A percentile compares a stretch with the other conserved stretches of the same genome.
phyloP scores from a whole-genome alignment of 2,113 vertebrate genomes.

The Colossoma macropomum region DNA sequence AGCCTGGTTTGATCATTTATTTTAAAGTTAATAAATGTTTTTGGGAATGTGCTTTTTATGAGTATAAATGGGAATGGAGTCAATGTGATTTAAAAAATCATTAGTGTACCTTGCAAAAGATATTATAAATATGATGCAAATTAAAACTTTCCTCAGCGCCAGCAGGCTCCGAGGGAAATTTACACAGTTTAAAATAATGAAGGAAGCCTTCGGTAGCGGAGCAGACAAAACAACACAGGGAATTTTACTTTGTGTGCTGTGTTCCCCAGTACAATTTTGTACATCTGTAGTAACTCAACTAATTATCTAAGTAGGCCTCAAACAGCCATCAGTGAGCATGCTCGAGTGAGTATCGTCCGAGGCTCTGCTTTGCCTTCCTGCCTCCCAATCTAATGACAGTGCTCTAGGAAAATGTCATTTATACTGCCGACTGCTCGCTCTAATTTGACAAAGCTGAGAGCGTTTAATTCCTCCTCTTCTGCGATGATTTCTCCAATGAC shows the following conservation, averaged over 20 bases:
- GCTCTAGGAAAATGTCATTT: conserved; percentile 49
- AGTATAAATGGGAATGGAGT: background rate
- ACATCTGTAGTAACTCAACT: conserved; percentile 29
- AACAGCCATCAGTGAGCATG: conserved; percentile 42
- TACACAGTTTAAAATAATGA: conserved; percentile 38
- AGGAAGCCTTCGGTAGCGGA: background rate
- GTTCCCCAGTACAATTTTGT: too few species aligned
- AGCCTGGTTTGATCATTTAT: background rate
- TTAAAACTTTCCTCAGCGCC: background rate
- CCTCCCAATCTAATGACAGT: conserved; percentile 27
- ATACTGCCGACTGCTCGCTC: conserved; percentile 31
- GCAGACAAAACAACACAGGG: background rate
- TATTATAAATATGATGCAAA: conserved; percentile 18
- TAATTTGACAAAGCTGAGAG: conserved; percentile 50
- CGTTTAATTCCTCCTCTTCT: conserved; percentile 42
- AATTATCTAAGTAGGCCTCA: conserved; percentile 42
- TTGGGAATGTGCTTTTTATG: background rate
- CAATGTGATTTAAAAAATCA: background rate
- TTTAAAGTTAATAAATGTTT: conserved; percentile 15
- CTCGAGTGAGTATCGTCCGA: conserved; percentile 33
- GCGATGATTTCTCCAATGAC: conserved; percentile 57
- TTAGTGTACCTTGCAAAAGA: background rate
- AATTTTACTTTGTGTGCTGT: background rate
- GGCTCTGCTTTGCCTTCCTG: conserved; percentile 19
- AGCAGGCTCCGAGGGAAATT: conserved; percentile 18